Percentiles rank a stretch among this genome's conserved stretches.
Evolutionary conservation across 64 coral and sea anemone genomes (phyloP).

Genomic region (Montipora foliosa): DNA sequence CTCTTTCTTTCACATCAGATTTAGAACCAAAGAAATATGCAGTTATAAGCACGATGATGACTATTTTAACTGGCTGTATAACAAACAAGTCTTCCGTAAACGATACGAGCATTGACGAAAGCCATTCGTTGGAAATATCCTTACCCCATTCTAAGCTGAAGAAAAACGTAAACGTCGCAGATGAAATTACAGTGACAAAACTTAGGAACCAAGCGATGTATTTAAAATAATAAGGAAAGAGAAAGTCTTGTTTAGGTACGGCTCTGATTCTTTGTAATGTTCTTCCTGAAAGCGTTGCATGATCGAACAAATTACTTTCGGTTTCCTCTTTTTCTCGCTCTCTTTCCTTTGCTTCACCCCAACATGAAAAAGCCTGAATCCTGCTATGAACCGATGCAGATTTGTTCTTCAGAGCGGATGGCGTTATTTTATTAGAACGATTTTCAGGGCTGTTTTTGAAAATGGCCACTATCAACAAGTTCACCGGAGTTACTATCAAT

Average conservation of each 20-base stretch:
- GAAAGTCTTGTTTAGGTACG: conserved; percentile 12
- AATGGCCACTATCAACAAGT: conserved; percentile 7
- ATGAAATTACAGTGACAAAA: conserved; percentile 17
- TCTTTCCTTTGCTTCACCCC: neutral
- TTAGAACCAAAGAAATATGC: conserved; percentile 43
- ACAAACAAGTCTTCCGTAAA: conserved; percentile 75
- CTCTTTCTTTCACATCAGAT: neutral
- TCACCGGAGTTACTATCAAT: conserved; percentile 44
- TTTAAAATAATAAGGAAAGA: conserved; percentile 19
- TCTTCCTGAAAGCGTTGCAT: neutral
- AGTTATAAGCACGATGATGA: conserved; percentile 25
- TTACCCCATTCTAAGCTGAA: conserved; percentile 81
- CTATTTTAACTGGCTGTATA: conserved; percentile 68
- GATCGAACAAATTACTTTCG: neutral
- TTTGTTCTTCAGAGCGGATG: neutral
- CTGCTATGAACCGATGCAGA: neutral
- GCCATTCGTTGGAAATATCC: conserved; percentile 73
- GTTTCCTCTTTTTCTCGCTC: neutral
- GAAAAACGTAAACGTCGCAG: conserved; percentile 59
- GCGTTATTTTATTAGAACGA: neutral
- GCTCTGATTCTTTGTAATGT: neutral
- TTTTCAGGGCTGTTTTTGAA: conserved; percentile 40
- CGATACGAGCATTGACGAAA: conserved; percentile 69
- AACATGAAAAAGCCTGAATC: neutral
- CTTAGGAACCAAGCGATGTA: conserved; percentile 66